phyloP scores from a whole-genome alignment of 2,113 vertebrate genomes.

The Melanerpes formicivorus region DNA sequence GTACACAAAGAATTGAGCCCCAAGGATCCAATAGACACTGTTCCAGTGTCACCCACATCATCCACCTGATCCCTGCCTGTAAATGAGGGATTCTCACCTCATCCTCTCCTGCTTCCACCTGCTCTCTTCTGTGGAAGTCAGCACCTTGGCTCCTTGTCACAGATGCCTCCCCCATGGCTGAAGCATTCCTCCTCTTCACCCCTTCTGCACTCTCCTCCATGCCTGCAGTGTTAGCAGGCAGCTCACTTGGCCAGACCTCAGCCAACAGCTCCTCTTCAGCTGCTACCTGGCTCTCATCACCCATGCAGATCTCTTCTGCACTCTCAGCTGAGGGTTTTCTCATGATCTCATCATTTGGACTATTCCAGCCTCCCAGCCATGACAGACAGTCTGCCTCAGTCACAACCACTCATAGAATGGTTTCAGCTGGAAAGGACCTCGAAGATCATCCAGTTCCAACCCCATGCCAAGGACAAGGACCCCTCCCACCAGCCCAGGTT shows the following conservation, averaged over 20 bases:
- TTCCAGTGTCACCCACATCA: neutral
- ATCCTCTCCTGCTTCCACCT: neutral
- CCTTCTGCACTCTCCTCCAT: neutral
- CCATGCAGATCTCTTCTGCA: neutral
- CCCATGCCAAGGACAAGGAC: too few species aligned
- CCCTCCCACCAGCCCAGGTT: too few species aligned
- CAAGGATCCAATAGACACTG: neutral
- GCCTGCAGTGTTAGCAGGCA: neutral
- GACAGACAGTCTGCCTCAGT: neutral
- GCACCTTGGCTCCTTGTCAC: neutral
- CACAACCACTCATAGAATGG: neutral
- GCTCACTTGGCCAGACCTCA: neutral
- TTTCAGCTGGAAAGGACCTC: too few species aligned
- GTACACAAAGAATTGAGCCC: neutral
- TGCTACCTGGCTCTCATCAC: neutral
- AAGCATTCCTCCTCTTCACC: neutral
- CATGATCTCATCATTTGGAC: neutral
- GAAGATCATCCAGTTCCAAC: too few species aligned
- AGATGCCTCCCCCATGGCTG: neutral
- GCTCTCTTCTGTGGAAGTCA: neutral
- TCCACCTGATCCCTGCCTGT: neutral
- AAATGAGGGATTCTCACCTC: rapidly evolving
- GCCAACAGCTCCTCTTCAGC: neutral
- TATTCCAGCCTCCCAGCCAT: neutral
- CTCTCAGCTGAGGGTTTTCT: neutral